These are phyloP conservation scores for Cantharis nigra DNA, from an alignment of 2,888 invertebrate species.

Conservation along the genomic window DNA sequence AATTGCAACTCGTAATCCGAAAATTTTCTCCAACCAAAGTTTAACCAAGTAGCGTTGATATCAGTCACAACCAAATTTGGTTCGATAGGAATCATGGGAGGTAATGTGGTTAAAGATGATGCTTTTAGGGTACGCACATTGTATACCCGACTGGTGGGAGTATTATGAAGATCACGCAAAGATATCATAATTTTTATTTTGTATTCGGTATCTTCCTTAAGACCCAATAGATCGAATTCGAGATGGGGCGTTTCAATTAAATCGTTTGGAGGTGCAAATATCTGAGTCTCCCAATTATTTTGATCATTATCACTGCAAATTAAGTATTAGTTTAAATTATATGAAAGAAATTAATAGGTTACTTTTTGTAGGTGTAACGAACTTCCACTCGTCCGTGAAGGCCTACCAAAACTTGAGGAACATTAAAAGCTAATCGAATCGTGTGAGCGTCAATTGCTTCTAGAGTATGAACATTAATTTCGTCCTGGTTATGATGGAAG, in stretches of 20 bases:
- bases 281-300: constrained; percentile 79
- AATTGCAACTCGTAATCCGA: constrained; percentile 78
- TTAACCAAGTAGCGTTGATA: constrained; percentile 78
- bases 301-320: constrained; percentile 61
- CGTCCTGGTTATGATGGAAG: constrained; percentile 55
- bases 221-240: constrained; percentile 78
- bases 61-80: constrained; percentile 74
- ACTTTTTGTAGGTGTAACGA: constrained; percentile 80
- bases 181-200: constrained; percentile 81
- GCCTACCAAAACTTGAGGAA: constrained; percentile 82
- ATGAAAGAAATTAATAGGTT: constrained; percentile 39
- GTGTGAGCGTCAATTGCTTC: constrained; percentile 80
- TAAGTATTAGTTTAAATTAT: neutral
- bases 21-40: constrained; percentile 82
- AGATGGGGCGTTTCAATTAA: constrained; percentile 83
- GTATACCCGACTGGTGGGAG: constrained; percentile 77
- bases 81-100: constrained; percentile 69
- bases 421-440: constrained; percentile 79
- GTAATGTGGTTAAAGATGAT: constrained; percentile 58
- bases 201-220: constrained; percentile 80
- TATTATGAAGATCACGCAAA: constrained; percentile 75
- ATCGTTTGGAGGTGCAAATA: constrained; percentile 85
- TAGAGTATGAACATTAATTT: constrained; percentile 61
- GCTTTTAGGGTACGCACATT: constrained; percentile 71
- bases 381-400: constrained; percentile 86